These are phyloP conservation scores for Saccopteryx leptura DNA, from an alignment of 2,113 vertebrate genomes.

Conservation along the genomic window DNA sequence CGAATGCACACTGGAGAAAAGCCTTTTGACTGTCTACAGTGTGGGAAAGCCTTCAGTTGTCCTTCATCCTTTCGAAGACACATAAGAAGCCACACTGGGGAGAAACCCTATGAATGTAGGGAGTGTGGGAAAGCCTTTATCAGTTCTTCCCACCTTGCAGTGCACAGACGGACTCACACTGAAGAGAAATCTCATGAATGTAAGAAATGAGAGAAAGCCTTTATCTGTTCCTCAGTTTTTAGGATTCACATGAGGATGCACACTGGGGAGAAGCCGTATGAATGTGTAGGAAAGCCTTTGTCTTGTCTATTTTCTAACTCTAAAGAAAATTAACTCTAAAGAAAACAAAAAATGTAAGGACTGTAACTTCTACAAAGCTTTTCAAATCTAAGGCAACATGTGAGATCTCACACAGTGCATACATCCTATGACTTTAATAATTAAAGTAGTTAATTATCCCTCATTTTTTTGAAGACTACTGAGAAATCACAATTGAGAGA, in stretches of 20 bases:
- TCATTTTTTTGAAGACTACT: neutral
- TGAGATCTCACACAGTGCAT: constrained; percentile 37
- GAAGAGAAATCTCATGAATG: constrained; percentile 62
- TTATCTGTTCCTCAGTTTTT: too few species aligned
- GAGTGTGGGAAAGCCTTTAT: constrained; percentile 80
- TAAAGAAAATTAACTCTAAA: too few species aligned
- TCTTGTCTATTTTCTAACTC: too few species aligned
- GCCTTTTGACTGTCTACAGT: constrained; percentile 77
- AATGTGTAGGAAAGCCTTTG: too few species aligned
- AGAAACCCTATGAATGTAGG: constrained; percentile 78
- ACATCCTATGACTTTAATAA: neutral
- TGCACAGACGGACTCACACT: constrained; percentile 54
- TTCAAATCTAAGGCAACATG: neutral
- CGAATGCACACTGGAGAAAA: constrained; percentile 83
- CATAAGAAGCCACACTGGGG: constrained; percentile 79
- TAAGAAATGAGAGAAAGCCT: neutral
- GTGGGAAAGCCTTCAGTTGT: constrained; percentile 77
- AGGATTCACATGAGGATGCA: too few species aligned
- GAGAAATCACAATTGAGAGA: neutral
- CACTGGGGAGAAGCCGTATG: too few species aligned
- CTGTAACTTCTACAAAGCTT: neutral
- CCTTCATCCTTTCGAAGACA: constrained; percentile 80
- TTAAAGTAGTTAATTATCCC: neutral
- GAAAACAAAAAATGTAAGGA: too few species aligned
- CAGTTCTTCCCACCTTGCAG: constrained; percentile 57